Percentiles rank a stretch among this genome's conserved stretches.
Evolutionary conservation across 2,113 vertebrate species (phyloP).

Genomic region (Peromyscus polionotus): DNA sequence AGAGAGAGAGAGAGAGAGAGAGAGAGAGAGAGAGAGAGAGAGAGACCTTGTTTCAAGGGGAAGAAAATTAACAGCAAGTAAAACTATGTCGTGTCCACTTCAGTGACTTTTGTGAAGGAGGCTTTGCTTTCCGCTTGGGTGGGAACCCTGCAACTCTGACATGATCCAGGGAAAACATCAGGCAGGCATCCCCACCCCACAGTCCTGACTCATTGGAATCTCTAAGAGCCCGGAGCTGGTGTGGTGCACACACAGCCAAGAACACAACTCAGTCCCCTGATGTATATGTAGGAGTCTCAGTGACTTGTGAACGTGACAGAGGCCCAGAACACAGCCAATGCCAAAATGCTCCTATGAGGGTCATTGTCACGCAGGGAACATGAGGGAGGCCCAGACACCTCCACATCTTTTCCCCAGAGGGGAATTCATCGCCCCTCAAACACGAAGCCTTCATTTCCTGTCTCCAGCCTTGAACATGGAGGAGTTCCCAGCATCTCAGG

Average conservation of each 20-base stretch:
- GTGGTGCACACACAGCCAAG: not conserved
- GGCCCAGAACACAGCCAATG: not conserved
- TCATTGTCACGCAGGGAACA: conserved; percentile 25
- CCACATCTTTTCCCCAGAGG: not conserved
- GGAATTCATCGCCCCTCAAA: not conserved
- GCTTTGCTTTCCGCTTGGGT: not conserved
- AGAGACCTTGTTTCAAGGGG: not conserved
- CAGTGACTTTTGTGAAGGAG: not conserved
- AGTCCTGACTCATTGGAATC: not conserved
- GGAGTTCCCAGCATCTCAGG: not conserved
- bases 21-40: not conserved
- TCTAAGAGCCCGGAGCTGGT: conserved; percentile 25
- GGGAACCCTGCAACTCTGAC: not conserved
- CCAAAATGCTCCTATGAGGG: not conserved
- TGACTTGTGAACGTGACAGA: not conserved
- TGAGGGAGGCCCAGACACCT: not conserved
- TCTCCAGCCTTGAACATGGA: not conserved
- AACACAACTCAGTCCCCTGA: conserved; percentile 9
- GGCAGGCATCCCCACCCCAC: not conserved
- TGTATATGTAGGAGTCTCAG: not conserved
- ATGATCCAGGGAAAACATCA: not conserved
- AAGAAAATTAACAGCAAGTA: not conserved
- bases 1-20: not conserved
- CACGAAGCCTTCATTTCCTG: not conserved
- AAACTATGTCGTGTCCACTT: not conserved